Evolutionary conservation across 2,113 vertebrate species (phyloP), one percentile per base, ranked within the genome.

Genomic region (Vombatus ursinus): DNA sequence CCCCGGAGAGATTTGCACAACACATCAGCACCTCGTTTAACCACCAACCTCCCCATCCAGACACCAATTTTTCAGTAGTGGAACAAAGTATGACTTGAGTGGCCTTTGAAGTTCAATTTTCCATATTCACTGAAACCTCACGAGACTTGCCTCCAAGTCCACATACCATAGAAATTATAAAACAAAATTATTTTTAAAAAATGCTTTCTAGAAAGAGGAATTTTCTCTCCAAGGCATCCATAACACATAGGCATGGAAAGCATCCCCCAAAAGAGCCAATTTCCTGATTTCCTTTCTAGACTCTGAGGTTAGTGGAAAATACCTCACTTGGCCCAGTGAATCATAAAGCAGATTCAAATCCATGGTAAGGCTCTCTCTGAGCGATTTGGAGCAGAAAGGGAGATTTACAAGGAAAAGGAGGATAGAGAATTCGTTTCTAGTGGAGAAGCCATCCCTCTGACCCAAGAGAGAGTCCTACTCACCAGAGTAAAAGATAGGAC

Each of bases 401-500:
- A 44, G n/a, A 84, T 84, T 84, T 84, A n/a, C 68, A 84, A 84
- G 68, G n/a, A 44, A 84, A 84, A 16, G 16, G 19, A 19, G 49
- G 37, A n/a, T 26, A 50, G 28, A 97, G 95, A 96, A 94, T 92
- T 93, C 25, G 24, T 92, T 96, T 98, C 96, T 96, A 94, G 96
- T 97, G 91, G 95, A 96, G 95, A 96, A 26, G 61, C 37, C 94
- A 8, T 28, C 28, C 24, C 90, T 91, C 8, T 84, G 52, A 93
- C 93, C 89, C 96, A 92, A 97, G 92, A 96, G 93, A 96, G 94
- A 28, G 48, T 84, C 68, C 68, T 84, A 23, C 37, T 90, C 97
- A 49, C 19, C 31, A 94, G 57, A 89, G 77, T 61, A 50, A 93
- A 53, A 96, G 49, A 94, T 9, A 47, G 90, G 92, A 28, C 6